These are phyloP conservation scores for Stichopus chloronotus DNA, from an alignment of 35 echinoderm and acorn worm genomes.

Conservation along the genomic window DNA sequence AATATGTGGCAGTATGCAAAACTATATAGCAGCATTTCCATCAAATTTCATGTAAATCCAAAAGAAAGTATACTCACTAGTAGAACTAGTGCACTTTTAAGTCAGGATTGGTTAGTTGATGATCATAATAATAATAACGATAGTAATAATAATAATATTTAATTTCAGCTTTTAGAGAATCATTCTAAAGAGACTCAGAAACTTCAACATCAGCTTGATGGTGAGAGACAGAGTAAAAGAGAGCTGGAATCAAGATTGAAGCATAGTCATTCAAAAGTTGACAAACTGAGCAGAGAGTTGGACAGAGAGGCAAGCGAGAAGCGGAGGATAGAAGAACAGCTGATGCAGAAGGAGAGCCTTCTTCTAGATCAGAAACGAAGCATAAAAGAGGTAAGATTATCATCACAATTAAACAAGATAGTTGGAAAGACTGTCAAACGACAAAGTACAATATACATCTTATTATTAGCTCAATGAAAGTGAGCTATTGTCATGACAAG, in stretches of 20 bases:
- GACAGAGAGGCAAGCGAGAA: constrained; percentile 78
- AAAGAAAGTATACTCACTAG: no score
- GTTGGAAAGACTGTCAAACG: not conserved
- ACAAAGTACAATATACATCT: not conserved
- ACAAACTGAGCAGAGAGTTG: constrained; percentile 76
- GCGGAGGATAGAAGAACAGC: constrained; percentile 60
- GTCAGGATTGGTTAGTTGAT: no score
- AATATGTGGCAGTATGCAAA: no score
- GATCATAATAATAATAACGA: no score
- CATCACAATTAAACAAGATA: not conserved
- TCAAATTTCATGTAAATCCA: no score
- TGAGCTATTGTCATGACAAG: no score
- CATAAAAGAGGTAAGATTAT: constrained; percentile 79
- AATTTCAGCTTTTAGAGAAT: constrained; percentile 22
- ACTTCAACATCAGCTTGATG: constrained; percentile 65
- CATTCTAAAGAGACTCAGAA: constrained; percentile 63
- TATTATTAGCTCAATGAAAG: no score
- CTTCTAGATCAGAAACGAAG: constrained; percentile 67
- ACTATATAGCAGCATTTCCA: no score
- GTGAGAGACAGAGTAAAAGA: constrained; percentile 56
- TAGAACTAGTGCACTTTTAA: no score
- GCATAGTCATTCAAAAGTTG: constrained; percentile 57
- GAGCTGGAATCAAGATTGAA: constrained; percentile 79
- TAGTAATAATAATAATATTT: not conserved
- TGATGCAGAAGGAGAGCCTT: constrained; percentile 66